phyloP scores from a whole-genome alignment of 2,888 invertebrate species.

The Tenthredo distinguenda region DNA sequence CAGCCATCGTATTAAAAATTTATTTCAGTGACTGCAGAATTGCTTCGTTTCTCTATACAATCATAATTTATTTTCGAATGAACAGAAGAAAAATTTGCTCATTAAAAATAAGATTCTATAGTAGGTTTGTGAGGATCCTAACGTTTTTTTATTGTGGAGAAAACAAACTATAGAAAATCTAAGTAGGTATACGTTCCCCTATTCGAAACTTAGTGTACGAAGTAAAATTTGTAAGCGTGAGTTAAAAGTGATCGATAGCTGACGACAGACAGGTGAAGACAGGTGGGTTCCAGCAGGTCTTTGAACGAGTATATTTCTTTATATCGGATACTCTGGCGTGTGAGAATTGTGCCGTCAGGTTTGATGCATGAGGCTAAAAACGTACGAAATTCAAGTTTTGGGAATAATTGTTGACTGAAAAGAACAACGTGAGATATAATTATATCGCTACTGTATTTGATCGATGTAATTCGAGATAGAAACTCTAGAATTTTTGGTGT shows the following conservation, averaged over 20 bases:
- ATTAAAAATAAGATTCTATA: not conserved
- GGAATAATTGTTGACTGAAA: not conserved
- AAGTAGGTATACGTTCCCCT: not conserved
- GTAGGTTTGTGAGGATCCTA: not conserved
- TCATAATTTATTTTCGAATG: not conserved
- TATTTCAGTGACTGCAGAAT: too few relatives aligned
- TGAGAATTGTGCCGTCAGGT: conserved; percentile 11
- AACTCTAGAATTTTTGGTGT: not conserved
- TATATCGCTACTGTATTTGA: not conserved
- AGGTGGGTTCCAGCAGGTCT: conserved; percentile 40
- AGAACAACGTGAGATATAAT: not conserved
- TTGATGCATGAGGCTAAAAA: not conserved
- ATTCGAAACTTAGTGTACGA: not conserved
- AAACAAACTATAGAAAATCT: not conserved
- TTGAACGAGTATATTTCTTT: conserved; percentile 22
- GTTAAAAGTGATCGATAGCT: conserved; percentile 19
- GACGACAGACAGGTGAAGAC: conserved; percentile 28
- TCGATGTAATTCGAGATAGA: not conserved
- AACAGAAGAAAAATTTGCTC: not conserved
- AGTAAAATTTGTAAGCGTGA: conserved; percentile 2
- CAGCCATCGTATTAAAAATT: too few relatives aligned
- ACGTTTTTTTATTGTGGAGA: not conserved
- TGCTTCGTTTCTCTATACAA: not conserved
- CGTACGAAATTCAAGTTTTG: not conserved
- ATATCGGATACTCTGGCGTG: not conserved